These are phyloP conservation scores for Calidris pygmaea DNA, from an alignment of 2,113 vertebrate genomes.

Conservation along the genomic window DNA sequence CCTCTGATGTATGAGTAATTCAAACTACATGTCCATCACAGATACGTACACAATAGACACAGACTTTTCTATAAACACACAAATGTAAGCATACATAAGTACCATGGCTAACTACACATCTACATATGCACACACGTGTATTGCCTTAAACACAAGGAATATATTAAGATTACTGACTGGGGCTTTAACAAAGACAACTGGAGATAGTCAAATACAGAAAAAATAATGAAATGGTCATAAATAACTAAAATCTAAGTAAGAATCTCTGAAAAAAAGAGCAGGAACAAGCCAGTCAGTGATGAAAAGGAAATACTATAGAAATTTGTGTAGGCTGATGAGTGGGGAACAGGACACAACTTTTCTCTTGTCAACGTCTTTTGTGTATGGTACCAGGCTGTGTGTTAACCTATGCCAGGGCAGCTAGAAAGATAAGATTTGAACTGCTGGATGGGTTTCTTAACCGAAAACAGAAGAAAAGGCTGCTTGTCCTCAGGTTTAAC, in stretches of 20 bases:
- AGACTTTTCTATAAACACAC: neutral
- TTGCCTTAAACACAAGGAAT: neutral
- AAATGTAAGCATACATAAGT: neutral
- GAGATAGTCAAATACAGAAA: neutral
- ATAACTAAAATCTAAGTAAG: neutral
- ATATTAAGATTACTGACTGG: neutral
- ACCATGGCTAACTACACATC: neutral
- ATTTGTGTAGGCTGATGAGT: neutral
- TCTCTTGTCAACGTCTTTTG: neutral
- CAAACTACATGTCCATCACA: neutral
- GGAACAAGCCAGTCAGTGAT: neutral
- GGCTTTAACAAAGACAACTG: neutral
- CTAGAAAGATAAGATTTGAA: neutral
- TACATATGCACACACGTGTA: rapidly evolving
- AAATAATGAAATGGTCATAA: neutral
- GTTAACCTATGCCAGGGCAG: neutral
- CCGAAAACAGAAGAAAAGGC: neutral
- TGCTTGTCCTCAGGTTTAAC: neutral
- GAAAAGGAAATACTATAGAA: neutral
- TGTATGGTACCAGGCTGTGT: neutral
- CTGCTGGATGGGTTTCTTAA: neutral
- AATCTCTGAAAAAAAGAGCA: neutral
- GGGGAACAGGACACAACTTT: neutral
- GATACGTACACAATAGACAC: neutral
- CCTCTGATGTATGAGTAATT: neutral